These are phyloP conservation scores for Caenorhabditis drosophilae DNA, from an alignment of 2,888 invertebrate species.

Conservation along the genomic window DNA sequence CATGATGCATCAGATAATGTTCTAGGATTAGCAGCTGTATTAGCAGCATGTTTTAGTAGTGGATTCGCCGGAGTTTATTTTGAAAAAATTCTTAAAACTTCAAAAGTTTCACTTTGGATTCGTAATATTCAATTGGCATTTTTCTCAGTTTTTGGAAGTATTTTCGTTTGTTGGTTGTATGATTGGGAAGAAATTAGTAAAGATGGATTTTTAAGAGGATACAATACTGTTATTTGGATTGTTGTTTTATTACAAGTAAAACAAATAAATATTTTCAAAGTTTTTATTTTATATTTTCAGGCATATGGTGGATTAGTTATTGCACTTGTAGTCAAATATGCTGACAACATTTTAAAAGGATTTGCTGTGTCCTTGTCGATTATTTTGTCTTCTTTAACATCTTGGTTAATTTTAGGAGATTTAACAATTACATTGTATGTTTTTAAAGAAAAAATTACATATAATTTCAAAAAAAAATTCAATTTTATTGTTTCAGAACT, in stretches of 20 bases:
- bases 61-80: constrained; percentile 75
- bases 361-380: constrained; percentile 74
- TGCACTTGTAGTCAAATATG: constrained; percentile 74
- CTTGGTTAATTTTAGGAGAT: constrained; percentile 72
- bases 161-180: constrained; percentile 70
- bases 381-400: constrained; percentile 72
- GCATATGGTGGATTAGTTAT: constrained; percentile 73
- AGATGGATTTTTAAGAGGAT: constrained; percentile 73
- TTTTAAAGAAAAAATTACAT: constrained; percentile 11
- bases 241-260: constrained; percentile 72
- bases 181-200: constrained; percentile 70
- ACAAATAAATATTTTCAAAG: neutral
- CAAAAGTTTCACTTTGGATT: constrained; percentile 71
- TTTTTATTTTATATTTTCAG: constrained; percentile 59
- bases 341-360: constrained; percentile 74
- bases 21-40: constrained; percentile 71
- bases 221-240: constrained; percentile 71
- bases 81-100: constrained; percentile 73
- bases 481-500: constrained; percentile 65
- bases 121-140: constrained; percentile 73
- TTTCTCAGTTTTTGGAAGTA: constrained; percentile 71
- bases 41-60: constrained; percentile 72
- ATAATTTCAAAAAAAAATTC: neutral
- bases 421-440: constrained; percentile 70
- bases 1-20: constrained; percentile 52